Conservation (phyloP, 1,140 invertebrate species). For the Sipha flava region DNA sequence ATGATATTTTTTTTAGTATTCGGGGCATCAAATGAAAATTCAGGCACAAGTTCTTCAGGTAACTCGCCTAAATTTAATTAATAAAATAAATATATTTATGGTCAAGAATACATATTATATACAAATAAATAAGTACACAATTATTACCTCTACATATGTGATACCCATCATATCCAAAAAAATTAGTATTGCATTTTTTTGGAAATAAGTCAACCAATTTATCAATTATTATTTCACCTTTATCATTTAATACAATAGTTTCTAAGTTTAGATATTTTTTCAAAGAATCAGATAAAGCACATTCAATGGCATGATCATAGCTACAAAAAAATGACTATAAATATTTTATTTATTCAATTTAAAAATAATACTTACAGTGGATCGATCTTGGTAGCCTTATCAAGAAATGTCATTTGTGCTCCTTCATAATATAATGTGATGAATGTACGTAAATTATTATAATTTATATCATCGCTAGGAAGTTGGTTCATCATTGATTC, state of each 20-base stretch:
- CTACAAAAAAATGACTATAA: not conserved
- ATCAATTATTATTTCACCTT: not conserved
- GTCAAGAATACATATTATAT: not conserved
- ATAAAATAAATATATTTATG: not conserved
- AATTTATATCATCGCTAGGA: not conserved
- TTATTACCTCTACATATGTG: not conserved
- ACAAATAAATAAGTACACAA: not conserved
- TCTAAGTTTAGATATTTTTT: not conserved
- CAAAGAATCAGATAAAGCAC: not conserved
- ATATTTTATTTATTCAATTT: not conserved
- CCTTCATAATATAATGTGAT: slow-evolving; percentile 28
- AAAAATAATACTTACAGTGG: not conserved
- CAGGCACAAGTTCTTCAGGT: slow-evolving; percentile 36
- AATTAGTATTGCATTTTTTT: not conserved
- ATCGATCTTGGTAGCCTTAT: not conserved
- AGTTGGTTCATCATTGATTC: slow-evolving; percentile 51
- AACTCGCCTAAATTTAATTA: slow-evolving; percentile 28
- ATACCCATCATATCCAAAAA: slow-evolving; percentile 20
- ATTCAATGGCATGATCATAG: not conserved
- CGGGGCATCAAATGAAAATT: slow-evolving; percentile 69
- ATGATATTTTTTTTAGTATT: slow-evolving; percentile 77
- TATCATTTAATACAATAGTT: not conserved
- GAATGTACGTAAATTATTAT: not conserved
- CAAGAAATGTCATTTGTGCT: slow-evolving; percentile 7
- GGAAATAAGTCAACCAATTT: not conserved